Conservation (phyloP, 2,888 invertebrate species). For the Trachelus stipa region DNA sequence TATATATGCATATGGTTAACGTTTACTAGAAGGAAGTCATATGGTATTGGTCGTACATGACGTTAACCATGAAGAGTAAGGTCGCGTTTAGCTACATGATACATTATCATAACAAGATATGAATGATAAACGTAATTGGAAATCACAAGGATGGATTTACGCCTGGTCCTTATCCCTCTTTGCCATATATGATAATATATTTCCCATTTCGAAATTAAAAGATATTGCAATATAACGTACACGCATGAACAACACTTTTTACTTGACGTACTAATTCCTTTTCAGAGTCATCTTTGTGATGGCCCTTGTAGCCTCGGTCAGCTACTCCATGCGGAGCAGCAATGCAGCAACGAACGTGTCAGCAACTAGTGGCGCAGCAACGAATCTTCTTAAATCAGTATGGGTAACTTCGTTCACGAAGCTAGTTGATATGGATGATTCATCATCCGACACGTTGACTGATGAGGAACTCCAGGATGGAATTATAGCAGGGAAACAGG, state of each 20-base stretch:
- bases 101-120: neutral
- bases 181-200: neutral
- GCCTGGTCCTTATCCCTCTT: neutral
- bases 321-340: conserved; percentile 66
- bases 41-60: neutral
- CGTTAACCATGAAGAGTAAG: neutral
- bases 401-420: conserved; percentile 22
- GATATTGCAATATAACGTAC: neutral
- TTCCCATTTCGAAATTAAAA: neutral
- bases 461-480: conserved; percentile 68
- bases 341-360: conserved; percentile 47
- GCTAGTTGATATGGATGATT: conserved; percentile 22
- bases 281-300: conserved; percentile 69
- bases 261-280: conserved; percentile 25
- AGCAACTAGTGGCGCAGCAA: conserved; percentile 22
- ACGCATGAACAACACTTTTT: neutral
- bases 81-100: neutral
- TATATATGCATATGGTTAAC: neutral
- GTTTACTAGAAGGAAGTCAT: neutral
- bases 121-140: neutral
- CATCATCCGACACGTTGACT: conserved; percentile 46
- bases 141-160: neutral
- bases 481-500: conserved; percentile 70
- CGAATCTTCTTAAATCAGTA: conserved; percentile 28
- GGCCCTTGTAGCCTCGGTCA: conserved; percentile 69